These are phyloP conservation scores for Leptatherina wallacei DNA, from an alignment of 2,797 vertebrate species.

Conservation along the genomic window DNA sequence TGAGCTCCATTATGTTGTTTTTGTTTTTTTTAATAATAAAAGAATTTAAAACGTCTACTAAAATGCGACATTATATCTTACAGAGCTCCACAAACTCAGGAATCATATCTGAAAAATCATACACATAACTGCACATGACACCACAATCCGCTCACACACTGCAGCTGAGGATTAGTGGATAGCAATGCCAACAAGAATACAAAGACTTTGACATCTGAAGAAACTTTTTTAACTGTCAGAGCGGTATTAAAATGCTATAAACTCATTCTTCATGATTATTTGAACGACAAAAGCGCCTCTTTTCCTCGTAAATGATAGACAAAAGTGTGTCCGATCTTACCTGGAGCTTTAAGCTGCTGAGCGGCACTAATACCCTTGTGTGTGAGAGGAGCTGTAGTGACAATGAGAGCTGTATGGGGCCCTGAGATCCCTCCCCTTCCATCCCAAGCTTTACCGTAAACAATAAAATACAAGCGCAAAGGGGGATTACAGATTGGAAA, in stretches of 20 bases:
- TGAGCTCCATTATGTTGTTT: neutral
- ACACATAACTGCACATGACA: constrained; percentile 34
- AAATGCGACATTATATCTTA: neutral
- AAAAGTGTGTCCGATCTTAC: constrained; percentile 60
- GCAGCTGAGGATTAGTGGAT: constrained; percentile 31
- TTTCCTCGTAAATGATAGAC: neutral
- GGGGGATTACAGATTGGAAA: neutral
- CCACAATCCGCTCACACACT: neutral
- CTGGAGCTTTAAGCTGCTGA: constrained; percentile 62
- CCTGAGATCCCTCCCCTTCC: constrained; percentile 61
- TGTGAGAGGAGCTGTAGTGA: constrained; percentile 46
- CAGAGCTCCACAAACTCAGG: neutral
- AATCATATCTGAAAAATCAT: neutral
- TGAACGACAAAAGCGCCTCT: rapidly evolving
- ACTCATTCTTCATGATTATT: neutral
- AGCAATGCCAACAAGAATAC: neutral
- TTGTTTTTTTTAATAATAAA: neutral
- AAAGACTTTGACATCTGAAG: neutral
- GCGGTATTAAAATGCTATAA: neutral
- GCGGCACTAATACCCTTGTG: constrained; percentile 57
- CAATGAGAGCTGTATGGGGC: constrained; percentile 59
- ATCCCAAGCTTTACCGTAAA: constrained; percentile 70
- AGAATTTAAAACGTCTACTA: neutral
- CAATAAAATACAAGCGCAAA: constrained; percentile 37
- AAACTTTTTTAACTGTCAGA: constrained; percentile 34